These are phyloP conservation scores for Psittacula echo DNA, from an alignment of 2,797 vertebrate genomes.

Conservation along the genomic window DNA sequence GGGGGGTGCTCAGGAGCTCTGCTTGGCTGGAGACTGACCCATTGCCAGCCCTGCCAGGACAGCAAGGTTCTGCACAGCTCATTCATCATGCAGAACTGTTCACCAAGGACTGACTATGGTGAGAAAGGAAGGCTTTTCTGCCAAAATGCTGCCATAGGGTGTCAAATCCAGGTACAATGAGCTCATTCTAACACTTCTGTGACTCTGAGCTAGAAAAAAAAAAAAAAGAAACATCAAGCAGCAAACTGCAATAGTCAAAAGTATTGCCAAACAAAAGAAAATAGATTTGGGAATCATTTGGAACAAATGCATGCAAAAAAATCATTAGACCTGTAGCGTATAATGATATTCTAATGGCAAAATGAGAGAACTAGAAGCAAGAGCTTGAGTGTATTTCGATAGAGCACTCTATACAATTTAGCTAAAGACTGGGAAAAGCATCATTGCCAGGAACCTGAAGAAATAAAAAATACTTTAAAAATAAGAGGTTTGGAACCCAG, in stretches of 20 bases:
- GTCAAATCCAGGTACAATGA: neutral
- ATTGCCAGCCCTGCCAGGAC: neutral
- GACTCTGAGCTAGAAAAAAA: neutral
- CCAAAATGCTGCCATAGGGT: neutral
- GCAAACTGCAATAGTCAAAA: neutral
- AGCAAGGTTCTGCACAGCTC: neutral
- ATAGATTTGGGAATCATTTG: neutral
- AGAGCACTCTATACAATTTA: neutral
- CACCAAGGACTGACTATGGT: too few relatives aligned
- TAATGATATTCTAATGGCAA: neutral
- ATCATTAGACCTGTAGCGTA: neutral
- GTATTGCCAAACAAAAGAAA: neutral
- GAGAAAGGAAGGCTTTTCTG: neutral
- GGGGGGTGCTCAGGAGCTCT: neutral
- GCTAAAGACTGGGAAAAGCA: neutral
- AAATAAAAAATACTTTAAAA: neutral
- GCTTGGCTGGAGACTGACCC: neutral
- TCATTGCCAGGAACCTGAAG: neutral
- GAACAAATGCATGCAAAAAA: neutral
- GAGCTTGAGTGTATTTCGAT: neutral
- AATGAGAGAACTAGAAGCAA: neutral
- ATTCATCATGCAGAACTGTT: neutral
- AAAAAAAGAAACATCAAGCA: neutral
- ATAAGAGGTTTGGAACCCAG: neutral
- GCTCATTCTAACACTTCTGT: neutral